phyloP scores from a whole-genome alignment of 2,888 invertebrate genomes.

The Aquatica leii region DNA sequence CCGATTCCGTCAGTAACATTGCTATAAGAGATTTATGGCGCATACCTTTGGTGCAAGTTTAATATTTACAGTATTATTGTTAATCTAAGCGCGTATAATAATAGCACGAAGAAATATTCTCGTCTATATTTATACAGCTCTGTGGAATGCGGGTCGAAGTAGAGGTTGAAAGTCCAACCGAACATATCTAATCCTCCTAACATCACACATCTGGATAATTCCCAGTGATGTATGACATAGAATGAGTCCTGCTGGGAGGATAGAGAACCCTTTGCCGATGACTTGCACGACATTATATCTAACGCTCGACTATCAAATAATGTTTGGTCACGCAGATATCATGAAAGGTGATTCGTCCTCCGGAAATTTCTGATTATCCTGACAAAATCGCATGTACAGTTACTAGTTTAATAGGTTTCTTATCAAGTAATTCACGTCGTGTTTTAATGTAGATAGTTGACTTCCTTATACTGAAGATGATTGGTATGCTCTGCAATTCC shows the following conservation, averaged over 20 bases:
- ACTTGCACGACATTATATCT: conserved; percentile 32
- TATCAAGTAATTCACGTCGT: conserved; percentile 26
- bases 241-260: conserved; percentile 30
- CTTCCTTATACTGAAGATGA: conserved; percentile 34
- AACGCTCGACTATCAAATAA: conserved; percentile 22
- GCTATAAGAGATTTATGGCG: too few species aligned
- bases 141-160: conserved; percentile 26
- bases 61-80: conserved; percentile 14
- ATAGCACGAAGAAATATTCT: conserved; percentile 19
- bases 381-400: conserved; percentile 34
- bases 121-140: conserved; percentile 17
- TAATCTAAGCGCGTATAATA: conserved; percentile 20
- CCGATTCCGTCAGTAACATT: too few species aligned
- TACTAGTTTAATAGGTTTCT: conserved; percentile 32
- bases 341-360: conserved; percentile 20
- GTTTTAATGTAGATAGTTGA: conserved; percentile 33
- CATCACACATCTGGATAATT: conserved; percentile 44
- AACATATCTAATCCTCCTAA: conserved; percentile 37
- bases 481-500: conserved; percentile 32
- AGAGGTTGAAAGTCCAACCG: conserved; percentile 27
- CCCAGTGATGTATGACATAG: conserved; percentile 40
- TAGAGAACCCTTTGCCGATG: conserved; percentile 32
- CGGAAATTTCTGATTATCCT: conserved; percentile 35
- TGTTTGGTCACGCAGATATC: conserved; percentile 29
- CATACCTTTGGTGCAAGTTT: too few species aligned